phyloP scores from a whole-genome alignment of 2,113 vertebrate genomes.

The Clarias magur region DNA sequence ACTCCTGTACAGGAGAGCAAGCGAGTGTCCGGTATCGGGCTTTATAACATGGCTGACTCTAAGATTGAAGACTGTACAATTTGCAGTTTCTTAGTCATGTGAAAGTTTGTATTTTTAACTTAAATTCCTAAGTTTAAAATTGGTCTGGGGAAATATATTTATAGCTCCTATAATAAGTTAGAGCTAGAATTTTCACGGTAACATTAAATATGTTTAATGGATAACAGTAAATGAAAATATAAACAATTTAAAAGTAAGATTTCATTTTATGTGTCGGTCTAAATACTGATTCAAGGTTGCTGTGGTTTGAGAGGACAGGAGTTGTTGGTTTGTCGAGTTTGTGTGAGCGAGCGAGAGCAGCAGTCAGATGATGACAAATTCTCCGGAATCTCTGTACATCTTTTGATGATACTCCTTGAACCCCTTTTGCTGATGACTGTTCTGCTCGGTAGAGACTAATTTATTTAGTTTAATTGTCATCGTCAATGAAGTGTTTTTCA shows the following conservation, averaged over 20 bases:
- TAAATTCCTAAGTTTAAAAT: too few relatives aligned
- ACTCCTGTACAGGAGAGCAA: too few relatives aligned
- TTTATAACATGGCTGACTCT: neutral
- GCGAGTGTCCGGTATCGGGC: neutral
- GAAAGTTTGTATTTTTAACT: too few relatives aligned
- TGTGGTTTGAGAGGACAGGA: neutral
- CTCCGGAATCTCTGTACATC: conserved; percentile 75
- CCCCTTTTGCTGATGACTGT: conserved; percentile 71
- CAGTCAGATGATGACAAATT: conserved; percentile 72
- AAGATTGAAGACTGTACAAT: neutral
- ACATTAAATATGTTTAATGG: neutral
- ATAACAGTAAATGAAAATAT: neutral
- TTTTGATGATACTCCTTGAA: conserved; percentile 69
- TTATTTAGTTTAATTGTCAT: neutral
- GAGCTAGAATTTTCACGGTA: neutral
- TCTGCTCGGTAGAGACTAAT: neutral
- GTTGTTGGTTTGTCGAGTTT: too few relatives aligned
- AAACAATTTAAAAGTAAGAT: neutral
- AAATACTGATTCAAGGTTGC: neutral
- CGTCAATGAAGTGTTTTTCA: neutral
- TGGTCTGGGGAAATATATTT: too few relatives aligned
- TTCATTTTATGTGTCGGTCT: too few relatives aligned
- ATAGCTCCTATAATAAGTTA: neutral
- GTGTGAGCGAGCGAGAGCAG: neutral
- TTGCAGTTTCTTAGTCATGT: neutral